phyloP scores from a whole-genome alignment of 2,888 invertebrate genomes.

The Nasonia oneida region DNA sequence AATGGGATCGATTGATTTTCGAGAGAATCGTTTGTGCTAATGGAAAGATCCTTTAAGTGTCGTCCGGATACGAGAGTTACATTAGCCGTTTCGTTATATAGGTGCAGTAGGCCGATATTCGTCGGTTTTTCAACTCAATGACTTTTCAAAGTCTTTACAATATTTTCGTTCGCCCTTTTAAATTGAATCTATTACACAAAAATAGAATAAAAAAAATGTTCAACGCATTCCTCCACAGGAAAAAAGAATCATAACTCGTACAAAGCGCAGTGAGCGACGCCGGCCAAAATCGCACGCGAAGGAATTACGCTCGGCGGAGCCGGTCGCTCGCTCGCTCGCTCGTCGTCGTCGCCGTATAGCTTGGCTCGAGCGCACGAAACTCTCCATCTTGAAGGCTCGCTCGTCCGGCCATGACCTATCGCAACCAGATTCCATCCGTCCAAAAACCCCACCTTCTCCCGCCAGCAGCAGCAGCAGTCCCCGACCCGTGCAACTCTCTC shows the following conservation, averaged over 20 bases:
- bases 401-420: slow-evolving; percentile 63
- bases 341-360: slow-evolving; percentile 11
- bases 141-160: too few relatives aligned
- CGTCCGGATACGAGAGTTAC: slow-evolving; percentile 71
- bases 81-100: slow-evolving; percentile 67
- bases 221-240: background rate
- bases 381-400: slow-evolving; percentile 61
- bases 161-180: too few relatives aligned
- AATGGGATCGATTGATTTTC: slow-evolving; percentile 23
- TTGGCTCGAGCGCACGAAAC: slow-evolving; percentile 44
- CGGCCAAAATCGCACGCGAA: slow-evolving; percentile 55
- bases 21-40: slow-evolving; percentile 53
- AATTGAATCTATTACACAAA: too few relatives aligned
- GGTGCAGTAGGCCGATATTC: slow-evolving; percentile 66
- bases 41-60: slow-evolving; percentile 66
- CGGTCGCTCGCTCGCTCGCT: slow-evolving; percentile 15
- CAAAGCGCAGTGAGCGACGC: background rate
- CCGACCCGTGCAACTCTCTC: slow-evolving; percentile 49
- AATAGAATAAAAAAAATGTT: background rate
- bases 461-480: slow-evolving; percentile 36
- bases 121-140: slow-evolving; percentile 48
- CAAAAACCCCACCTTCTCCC: slow-evolving; percentile 62
- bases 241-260: background rate
- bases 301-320: slow-evolving; percentile 62
- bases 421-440: slow-evolving; percentile 64